These are phyloP conservation scores for Falco punctatus DNA, from an alignment of 2,113 vertebrate species.

Conservation along the genomic window DNA sequence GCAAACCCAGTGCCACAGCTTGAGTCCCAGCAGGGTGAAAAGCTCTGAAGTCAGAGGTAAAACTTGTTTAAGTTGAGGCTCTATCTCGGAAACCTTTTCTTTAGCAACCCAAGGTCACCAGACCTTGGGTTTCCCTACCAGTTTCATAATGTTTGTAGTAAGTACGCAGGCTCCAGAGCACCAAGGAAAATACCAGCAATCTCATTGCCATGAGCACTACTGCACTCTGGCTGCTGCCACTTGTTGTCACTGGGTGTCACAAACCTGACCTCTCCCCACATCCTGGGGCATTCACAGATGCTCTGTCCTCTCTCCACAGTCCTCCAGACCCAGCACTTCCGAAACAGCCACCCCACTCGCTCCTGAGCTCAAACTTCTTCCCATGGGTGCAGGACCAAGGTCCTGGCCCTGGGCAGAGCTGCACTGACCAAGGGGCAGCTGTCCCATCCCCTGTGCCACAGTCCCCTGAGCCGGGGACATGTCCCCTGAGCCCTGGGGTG, in stretches of 20 bases:
- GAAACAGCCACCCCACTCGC: rapidly evolving
- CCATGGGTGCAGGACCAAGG: neutral
- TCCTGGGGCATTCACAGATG: neutral
- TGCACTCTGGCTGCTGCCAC: neutral
- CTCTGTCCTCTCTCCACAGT: neutral
- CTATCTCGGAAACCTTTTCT: neutral
- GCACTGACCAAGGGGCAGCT: neutral
- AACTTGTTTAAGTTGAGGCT: neutral
- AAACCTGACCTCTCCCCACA: neutral
- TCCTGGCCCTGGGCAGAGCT: neutral
- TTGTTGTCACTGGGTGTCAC: neutral
- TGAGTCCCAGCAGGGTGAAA: neutral
- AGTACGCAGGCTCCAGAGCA: neutral
- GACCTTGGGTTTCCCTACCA: neutral
- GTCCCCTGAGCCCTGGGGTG: rapidly evolving
- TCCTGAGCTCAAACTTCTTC: neutral
- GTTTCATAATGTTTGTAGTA: neutral
- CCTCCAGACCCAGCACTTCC: neutral
- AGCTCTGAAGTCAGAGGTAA: neutral
- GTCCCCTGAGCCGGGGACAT: neutral
- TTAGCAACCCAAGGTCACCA: neutral
- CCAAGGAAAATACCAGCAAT: neutral
- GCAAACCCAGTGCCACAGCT: neutral
- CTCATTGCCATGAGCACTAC: neutral
- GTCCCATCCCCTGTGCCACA: neutral